Evolutionary conservation across 37 sponge, comb jelly and placozoan species (phyloP), one percentile per base, ranked within the genome.

Genomic region (Geodia barretti): DNA sequence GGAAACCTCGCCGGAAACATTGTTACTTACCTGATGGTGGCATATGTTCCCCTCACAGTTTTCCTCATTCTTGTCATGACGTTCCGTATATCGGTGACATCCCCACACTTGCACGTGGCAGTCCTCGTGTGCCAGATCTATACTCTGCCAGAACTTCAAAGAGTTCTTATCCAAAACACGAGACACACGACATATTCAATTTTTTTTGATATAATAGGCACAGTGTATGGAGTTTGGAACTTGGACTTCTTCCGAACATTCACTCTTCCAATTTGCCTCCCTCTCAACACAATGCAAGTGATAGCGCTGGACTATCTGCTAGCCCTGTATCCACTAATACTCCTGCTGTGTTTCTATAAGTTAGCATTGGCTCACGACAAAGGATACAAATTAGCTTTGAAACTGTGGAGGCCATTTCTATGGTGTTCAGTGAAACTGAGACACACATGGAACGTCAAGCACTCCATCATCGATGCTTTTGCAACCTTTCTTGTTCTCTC

Each of bases 401-500:
- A 23, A 23, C 7, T 80, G 7, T 60, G 73, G 39, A 71, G 38
- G 28, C 82, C 74, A 39, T 42, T 82, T 39, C 36, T 62, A 35
- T 38, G 3, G 19, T 21, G n/a, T 28, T 69, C 70, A 42, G 42
- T 58, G 1, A 26, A 63, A 9, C 37, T 73, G 3, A 19, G 65
- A 1, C 31, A 37, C 20, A 54, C 58, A 9, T 72, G 73, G 73
- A 54, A 72, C 24, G 60, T 82, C 47, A 71, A 23, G 3, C 32
- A 73, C 1, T 72, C 82, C 23, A n/a, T 82, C 62, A 60, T 82
- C 14, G 74, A 82, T 82, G 73, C 82, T 34, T 82, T 72, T 34
- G 41, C 74, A 61, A 82, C 82, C 17, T 82, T 82, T 32, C 73
- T 82, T 30, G 11, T 82, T 14, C 73, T 82, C 11, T 71, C 82